Percentiles rank a stretch among this genome's conserved stretches.
These are phyloP conservation scores for Loxodonta africana DNA, from an alignment of 2,113 vertebrate genomes.

Conservation along the genomic window DNA sequence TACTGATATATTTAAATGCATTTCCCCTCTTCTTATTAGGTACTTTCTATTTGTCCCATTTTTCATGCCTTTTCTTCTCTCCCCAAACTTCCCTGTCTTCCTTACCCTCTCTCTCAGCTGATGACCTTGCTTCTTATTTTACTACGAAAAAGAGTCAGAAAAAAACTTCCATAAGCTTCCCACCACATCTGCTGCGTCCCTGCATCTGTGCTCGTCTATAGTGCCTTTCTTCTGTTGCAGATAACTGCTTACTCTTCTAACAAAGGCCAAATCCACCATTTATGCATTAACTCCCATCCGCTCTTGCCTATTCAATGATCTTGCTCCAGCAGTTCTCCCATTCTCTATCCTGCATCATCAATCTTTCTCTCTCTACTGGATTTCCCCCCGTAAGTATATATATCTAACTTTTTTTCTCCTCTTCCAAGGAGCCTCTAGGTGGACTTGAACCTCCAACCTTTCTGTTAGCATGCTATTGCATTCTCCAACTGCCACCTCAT, in stretches of 20 bases:
- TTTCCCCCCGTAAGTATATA: background rate
- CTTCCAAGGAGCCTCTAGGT: too few species aligned
- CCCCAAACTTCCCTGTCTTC: background rate
- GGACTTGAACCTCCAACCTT: too few species aligned
- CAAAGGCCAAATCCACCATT: background rate
- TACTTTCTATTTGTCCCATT: constrained; percentile 28
- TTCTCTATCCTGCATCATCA: background rate
- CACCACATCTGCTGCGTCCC: background rate
- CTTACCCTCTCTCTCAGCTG: background rate
- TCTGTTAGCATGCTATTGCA: background rate
- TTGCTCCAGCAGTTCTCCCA: background rate
- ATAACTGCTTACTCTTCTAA: background rate
- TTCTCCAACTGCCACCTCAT: background rate
- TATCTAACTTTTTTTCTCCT: background rate
- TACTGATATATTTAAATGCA: background rate
- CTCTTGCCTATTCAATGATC: background rate
- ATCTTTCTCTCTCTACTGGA: background rate
- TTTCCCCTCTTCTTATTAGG: background rate
- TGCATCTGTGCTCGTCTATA: background rate
- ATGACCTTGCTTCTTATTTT: background rate
- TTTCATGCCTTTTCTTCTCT: constrained; percentile 39
- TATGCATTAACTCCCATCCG: background rate
- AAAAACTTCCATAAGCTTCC: background rate
- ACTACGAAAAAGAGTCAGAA: background rate
- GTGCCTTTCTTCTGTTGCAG: background rate